Conservation (phyloP, 2,113 vertebrate genomes). For the Gadus chalcogrammus region DNA sequence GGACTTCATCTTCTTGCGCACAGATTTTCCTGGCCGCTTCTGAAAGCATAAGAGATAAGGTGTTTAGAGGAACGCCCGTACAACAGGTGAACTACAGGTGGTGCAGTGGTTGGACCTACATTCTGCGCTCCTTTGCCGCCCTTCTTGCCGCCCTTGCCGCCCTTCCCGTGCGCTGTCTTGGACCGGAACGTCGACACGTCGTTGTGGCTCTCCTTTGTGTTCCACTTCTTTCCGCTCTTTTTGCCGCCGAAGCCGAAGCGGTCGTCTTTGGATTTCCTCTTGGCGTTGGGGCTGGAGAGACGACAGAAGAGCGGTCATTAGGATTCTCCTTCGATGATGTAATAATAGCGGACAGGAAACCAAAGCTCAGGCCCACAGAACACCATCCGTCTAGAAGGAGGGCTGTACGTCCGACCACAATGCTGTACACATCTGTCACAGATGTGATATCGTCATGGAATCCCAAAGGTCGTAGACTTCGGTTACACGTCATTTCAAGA, state of each 20-base stretch:
- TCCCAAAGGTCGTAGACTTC: too few species aligned
- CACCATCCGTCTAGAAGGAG: too few species aligned
- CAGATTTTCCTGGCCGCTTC: conserved; percentile 92
- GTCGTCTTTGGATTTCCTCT: conserved; percentile 91
- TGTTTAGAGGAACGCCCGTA: not conserved
- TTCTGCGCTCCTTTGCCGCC: conserved; percentile 64
- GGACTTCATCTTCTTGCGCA: conserved; percentile 86
- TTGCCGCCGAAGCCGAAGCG: conserved; percentile 96
- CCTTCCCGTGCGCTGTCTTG: conserved; percentile 75
- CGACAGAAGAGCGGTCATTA: not conserved
- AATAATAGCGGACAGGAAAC: too few species aligned
- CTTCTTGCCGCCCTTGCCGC: conserved; percentile 65
- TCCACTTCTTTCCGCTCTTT: conserved; percentile 94
- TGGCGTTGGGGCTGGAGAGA: conserved; percentile 79
- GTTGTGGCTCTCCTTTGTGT: conserved; percentile 89
- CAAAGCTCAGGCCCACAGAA: too few species aligned
- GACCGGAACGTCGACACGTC: conserved; percentile 86
- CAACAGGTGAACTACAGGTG: not conserved
- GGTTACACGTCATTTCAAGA: too few species aligned
- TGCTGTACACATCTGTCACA: too few species aligned
- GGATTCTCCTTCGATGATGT: too few species aligned
- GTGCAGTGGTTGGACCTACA: conserved; percentile 46
- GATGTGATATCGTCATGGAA: too few species aligned
- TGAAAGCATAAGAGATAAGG: conserved; percentile 46
- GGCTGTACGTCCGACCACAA: not conserved